Evolutionary conservation across 1,140 invertebrate genomes (phyloP).

Genomic region (Acyrthosiphon pisum): DNA sequence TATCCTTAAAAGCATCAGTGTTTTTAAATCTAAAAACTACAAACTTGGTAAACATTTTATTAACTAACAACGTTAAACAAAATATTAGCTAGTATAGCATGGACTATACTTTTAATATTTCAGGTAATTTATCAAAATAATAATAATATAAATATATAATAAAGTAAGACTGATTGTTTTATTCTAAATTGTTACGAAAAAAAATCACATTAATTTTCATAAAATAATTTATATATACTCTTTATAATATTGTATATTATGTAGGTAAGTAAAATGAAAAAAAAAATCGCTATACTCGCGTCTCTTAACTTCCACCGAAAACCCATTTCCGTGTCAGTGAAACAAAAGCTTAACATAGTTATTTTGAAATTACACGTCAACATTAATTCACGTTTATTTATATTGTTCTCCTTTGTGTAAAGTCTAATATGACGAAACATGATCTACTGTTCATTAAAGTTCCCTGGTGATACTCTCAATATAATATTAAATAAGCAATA

Average conservation of each 20-base stretch:
- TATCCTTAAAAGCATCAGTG: neutral
- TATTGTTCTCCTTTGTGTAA: neutral
- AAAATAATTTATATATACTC: conserved; percentile 21
- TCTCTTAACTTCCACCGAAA: neutral
- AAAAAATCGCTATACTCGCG: neutral
- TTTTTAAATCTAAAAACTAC: conserved; percentile 6
- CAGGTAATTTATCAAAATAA: conserved; percentile 13
- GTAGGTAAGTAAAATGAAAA: neutral
- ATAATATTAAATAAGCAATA: conserved; percentile 12
- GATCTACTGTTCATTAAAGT: conserved; percentile 23
- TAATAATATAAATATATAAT: neutral
- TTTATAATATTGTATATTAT: neutral
- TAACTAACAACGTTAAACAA: neutral
- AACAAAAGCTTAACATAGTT: conserved; percentile 40
- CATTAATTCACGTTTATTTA: conserved; percentile 41
- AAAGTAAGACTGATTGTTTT: conserved; percentile 18
- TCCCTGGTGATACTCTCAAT: conserved; percentile 25
- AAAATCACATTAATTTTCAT: conserved; percentile 43
- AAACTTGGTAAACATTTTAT: neutral
- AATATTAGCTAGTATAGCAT: neutral
- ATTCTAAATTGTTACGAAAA: conserved; percentile 6
- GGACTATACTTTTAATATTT: neutral
- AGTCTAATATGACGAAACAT: conserved; percentile 9
- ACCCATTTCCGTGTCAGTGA: neutral
- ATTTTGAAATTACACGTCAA: conserved; percentile 36